These are phyloP conservation scores for Epistrophe eligans DNA, from an alignment of 2,888 invertebrate genomes.

Conservation along the genomic window DNA sequence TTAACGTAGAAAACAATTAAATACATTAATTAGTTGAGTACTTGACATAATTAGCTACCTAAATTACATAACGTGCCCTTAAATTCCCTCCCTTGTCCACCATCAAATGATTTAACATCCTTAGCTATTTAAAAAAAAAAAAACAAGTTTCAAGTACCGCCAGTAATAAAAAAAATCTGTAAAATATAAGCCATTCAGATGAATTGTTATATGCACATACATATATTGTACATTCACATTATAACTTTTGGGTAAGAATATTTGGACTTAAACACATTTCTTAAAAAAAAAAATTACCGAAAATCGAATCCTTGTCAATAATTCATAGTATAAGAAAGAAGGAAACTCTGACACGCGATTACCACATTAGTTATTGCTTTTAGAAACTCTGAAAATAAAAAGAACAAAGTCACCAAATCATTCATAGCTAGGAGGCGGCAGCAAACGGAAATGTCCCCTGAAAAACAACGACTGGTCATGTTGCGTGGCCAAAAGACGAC, in stretches of 20 bases:
- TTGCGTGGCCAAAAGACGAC: conserved; percentile 37
- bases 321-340: conserved; percentile 43
- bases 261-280: background rate
- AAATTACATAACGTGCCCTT: conserved; percentile 60
- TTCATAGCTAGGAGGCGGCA: conserved; percentile 34
- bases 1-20: conserved; percentile 18
- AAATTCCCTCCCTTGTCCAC: conserved; percentile 11
- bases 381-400: conserved; percentile 38
- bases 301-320: conserved; percentile 73
- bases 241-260: conserved; percentile 20
- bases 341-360: conserved; percentile 74
- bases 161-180: conserved; percentile 44
- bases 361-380: conserved; percentile 76
- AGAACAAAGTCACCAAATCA: conserved; percentile 30
- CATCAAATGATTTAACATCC: conserved; percentile 32
- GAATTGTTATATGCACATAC: conserved; percentile 33
- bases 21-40: conserved; percentile 39
- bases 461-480: conserved; percentile 46
- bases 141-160: background rate
- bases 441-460: conserved; percentile 60
- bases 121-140: conserved; percentile 11
- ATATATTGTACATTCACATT: background rate
- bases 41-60: conserved; percentile 57
- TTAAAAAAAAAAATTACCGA: conserved; percentile 35
- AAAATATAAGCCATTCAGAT: conserved; percentile 19